Evolutionary conservation across 2,888 invertebrate genomes (phyloP).

Genomic region (Urechis unicinctus): DNA sequence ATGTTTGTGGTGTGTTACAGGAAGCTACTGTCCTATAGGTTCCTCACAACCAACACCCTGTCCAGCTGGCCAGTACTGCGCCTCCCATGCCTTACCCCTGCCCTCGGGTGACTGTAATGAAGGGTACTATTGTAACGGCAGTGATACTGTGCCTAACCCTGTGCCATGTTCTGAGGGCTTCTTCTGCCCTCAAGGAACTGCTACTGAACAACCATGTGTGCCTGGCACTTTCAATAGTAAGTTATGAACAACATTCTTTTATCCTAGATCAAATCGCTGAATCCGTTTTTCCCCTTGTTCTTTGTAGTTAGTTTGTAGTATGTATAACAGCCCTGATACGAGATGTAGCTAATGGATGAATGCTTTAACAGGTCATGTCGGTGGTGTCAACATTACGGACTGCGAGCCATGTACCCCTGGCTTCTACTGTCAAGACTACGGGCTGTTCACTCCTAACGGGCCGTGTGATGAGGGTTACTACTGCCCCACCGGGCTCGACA

Average conservation of each 20-base stretch:
- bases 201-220: slow-evolving; percentile 30
- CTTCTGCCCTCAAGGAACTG: slow-evolving; percentile 39
- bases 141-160: slow-evolving; percentile 33
- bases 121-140: slow-evolving; percentile 44
- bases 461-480: slow-evolving; percentile 39
- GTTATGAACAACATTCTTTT: slow-evolving; percentile 8
- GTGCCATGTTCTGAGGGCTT: slow-evolving; percentile 31
- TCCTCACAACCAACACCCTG: slow-evolving; percentile 30
- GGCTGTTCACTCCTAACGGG: slow-evolving; percentile 30
- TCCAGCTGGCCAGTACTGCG: slow-evolving; percentile 41
- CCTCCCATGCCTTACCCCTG: slow-evolving; percentile 28
- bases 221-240: slow-evolving; percentile 41
- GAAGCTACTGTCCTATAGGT: slow-evolving; percentile 40
- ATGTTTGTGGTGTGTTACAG: too few species aligned
- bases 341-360: too few species aligned
- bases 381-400: slow-evolving; percentile 30
- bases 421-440: slow-evolving; percentile 37
- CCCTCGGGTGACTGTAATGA: slow-evolving; percentile 31
- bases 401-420: slow-evolving; percentile 41
- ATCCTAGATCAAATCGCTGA: too few species aligned
- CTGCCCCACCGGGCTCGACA: slow-evolving; percentile 42
- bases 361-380: slow-evolving; percentile 28
- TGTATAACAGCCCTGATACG: too few species aligned
- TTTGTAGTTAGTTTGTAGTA: too few species aligned
- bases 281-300: too few species aligned